phyloP scores from a whole-genome alignment of 2,888 invertebrate genomes.

The Rhabditoides inermis region DNA sequence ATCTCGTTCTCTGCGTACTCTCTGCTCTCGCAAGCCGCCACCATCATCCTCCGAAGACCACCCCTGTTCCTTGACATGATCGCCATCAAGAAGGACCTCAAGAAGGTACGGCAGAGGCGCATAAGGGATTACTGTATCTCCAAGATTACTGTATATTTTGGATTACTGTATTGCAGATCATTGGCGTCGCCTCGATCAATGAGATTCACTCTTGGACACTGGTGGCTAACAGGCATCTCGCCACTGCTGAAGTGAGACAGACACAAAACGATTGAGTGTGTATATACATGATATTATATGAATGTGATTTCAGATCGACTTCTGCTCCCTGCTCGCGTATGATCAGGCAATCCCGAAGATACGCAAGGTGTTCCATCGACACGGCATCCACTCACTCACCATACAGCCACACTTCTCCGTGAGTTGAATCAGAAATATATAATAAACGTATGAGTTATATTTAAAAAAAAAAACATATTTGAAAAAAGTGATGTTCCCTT shows the following conservation, averaged over 20 bases:
- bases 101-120: conserved; percentile 20
- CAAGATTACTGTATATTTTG: neutral
- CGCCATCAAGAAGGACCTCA: conserved; percentile 39
- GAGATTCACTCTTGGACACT: conserved; percentile 58
- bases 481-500: too few relatives aligned
- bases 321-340: conserved; percentile 54
- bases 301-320: conserved; percentile 53
- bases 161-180: conserved; percentile 46
- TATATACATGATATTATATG: conserved; percentile 6
- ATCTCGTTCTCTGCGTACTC: conserved; percentile 25
- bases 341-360: conserved; percentile 53
- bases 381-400: conserved; percentile 58
- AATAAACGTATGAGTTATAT: too few relatives aligned
- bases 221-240: conserved; percentile 50
- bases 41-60: conserved; percentile 91
- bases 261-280: too few relatives aligned
- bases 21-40: conserved; percentile 77
- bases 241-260: conserved; percentile 4
- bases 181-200: conserved; percentile 55
- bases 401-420: conserved; percentile 56
- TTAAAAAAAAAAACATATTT: too few relatives aligned
- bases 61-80: conserved; percentile 81
- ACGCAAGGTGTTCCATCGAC: conserved; percentile 56
- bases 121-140: neutral
- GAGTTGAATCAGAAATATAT: too few relatives aligned